A percentile compares a stretch with the other conserved stretches of the same genome.
These are phyloP conservation scores for Apodemus sylvaticus DNA, from an alignment of 2,113 vertebrate genomes.

Conservation along the genomic window DNA sequence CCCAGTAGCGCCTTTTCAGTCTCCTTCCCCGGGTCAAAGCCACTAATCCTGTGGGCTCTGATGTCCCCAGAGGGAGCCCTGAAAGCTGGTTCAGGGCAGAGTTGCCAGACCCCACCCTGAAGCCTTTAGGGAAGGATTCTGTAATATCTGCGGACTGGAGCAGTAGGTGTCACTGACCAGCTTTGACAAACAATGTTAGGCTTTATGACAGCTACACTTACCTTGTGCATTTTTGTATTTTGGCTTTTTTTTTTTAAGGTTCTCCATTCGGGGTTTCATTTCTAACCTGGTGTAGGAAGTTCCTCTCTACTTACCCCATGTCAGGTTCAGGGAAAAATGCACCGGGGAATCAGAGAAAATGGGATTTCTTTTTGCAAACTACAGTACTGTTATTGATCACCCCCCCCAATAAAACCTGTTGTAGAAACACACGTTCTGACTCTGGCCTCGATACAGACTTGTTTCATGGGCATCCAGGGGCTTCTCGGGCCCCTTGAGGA, in stretches of 20 bases:
- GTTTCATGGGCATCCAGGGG: neutral
- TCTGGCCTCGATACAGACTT: neutral
- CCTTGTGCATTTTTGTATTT: constrained; percentile 85
- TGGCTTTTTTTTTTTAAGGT: constrained; percentile 76
- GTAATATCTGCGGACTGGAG: constrained; percentile 71
- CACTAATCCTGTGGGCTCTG: neutral
- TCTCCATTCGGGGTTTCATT: constrained; percentile 82
- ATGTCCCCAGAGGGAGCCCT: neutral
- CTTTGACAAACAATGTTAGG: constrained; percentile 80
- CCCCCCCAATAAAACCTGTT: constrained; percentile 93
- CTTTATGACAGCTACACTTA: constrained; percentile 83
- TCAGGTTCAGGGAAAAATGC: constrained; percentile 93
- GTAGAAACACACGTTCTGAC: constrained; percentile 59
- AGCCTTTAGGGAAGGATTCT: constrained; percentile 63
- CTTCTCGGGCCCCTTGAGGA: neutral
- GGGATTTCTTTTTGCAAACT: constrained; percentile 91
- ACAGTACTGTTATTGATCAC: constrained; percentile 94
- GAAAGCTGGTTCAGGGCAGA: neutral
- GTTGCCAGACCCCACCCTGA: constrained; percentile 51
- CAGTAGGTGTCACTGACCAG: constrained; percentile 78
- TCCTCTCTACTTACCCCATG: constrained; percentile 91
- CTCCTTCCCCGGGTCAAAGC: constrained; percentile 11
- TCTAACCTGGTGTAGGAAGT: constrained; percentile 84
- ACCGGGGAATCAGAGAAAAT: constrained; percentile 90
- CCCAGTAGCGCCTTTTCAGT: neutral